Evolutionary conservation across 2,797 vertebrate genomes (phyloP).

Genomic region (Pseudopleuronectes americanus): DNA sequence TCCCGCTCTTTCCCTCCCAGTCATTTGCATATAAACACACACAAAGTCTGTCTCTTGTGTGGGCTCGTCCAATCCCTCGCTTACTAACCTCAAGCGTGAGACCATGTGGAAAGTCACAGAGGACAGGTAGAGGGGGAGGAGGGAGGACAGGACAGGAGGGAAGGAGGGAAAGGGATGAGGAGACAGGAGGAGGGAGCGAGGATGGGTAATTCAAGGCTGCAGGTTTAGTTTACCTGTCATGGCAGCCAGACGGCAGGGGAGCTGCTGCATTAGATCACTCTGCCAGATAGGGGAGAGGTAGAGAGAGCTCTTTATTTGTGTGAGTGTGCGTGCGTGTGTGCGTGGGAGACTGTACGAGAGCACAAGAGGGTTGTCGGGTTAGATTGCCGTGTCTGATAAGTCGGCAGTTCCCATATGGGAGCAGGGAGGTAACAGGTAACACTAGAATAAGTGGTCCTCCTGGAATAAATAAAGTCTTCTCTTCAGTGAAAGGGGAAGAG

Average conservation of each 20-base stretch:
- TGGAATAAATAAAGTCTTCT: conserved; percentile 75
- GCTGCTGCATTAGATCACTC: conserved; percentile 76
- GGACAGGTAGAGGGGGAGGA: conserved; percentile 15
- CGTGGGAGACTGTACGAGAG: conserved; percentile 45
- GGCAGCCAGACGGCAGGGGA: conserved; percentile 74
- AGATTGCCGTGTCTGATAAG: conserved; percentile 81
- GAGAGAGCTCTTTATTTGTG: conserved; percentile 18
- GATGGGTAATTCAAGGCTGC: conserved; percentile 80
- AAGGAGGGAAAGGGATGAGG: conserved; percentile 6
- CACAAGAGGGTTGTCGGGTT: conserved; percentile 74
- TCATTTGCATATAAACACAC: conserved; percentile 30
- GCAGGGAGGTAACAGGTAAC: conserved; percentile 81
- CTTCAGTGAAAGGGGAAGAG: conserved; percentile 60
- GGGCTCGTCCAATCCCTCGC: conserved; percentile 6
- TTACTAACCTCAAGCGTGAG: conserved; percentile 45
- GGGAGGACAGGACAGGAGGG: conserved; percentile 24
- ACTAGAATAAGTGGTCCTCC: conserved; percentile 82
- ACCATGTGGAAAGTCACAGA: conserved; percentile 35
- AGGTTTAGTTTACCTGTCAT: conserved; percentile 81
- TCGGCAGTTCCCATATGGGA: conserved; percentile 80
- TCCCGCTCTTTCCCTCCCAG: not conserved
- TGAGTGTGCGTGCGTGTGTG: conserved; percentile 10
- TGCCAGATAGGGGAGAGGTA: conserved; percentile 58
- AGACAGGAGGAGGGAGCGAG: conserved; percentile 43
- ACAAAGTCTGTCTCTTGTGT: conserved; percentile 28